A percentile compares a stretch with the other conserved stretches of the same genome.
phyloP scores from a whole-genome alignment of 2,888 invertebrate genomes.

The Teleiodes luculella region DNA sequence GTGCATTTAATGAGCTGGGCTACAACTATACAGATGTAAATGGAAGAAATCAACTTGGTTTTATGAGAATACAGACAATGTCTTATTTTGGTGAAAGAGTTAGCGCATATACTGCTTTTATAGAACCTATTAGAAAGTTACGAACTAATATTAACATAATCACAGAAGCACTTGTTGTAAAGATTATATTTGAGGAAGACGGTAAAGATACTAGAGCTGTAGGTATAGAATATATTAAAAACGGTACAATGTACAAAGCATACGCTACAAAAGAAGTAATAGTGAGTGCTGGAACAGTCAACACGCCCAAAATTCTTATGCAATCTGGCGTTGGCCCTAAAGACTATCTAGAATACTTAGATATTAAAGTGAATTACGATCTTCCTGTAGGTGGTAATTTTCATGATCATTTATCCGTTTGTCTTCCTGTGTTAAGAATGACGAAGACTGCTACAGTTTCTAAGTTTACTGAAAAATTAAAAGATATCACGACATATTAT shows the following conservation, averaged over 20 bases:
- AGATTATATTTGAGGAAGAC: constrained; percentile 47
- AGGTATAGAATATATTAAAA: constrained; percentile 61
- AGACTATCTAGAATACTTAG: constrained; percentile 67
- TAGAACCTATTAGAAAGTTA: constrained; percentile 61
- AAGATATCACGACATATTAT: constrained; percentile 64
- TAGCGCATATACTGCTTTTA: constrained; percentile 65
- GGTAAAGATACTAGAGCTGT: constrained; percentile 39
- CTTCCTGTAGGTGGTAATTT: constrained; percentile 68
- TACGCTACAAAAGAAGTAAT: constrained; percentile 60
- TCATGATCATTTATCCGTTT: constrained; percentile 69
- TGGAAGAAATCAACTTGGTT: constrained; percentile 64
- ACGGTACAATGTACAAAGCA: constrained; percentile 56
- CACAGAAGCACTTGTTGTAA: constrained; percentile 65
- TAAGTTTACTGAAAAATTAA: constrained; percentile 61
- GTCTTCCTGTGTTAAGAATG: constrained; percentile 63
- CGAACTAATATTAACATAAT: constrained; percentile 57
- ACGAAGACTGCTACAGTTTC: constrained; percentile 54
- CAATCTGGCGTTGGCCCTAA: constrained; percentile 68
- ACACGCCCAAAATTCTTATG: constrained; percentile 67
- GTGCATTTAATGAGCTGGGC: constrained; percentile 65
- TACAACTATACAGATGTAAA: constrained; percentile 70
- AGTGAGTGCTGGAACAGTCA: constrained; percentile 64
- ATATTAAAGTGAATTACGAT: constrained; percentile 51
- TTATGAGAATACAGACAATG: constrained; percentile 68
- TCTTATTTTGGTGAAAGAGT: constrained; percentile 70